phyloP scores from a whole-genome alignment of 2,888 invertebrate genomes.

The Drosophila phalerata region DNA sequence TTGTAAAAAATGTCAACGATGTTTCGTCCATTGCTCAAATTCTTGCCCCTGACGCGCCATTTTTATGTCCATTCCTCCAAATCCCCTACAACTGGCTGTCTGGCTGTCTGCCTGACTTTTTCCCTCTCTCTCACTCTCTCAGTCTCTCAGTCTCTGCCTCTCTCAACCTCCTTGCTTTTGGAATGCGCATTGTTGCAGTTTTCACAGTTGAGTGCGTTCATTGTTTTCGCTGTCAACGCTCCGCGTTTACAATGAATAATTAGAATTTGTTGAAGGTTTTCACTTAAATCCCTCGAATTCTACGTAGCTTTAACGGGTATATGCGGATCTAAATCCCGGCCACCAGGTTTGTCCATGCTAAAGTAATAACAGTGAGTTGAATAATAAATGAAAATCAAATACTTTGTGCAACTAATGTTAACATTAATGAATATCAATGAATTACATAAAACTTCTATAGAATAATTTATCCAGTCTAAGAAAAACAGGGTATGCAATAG shows the following conservation, averaged over 20 bases:
- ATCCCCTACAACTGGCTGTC: constrained; percentile 9
- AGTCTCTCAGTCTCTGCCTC: constrained; percentile 3
- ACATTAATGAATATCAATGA: too few species aligned
- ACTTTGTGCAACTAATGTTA: not conserved
- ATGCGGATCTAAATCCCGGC: not conserved
- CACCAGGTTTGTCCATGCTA: not conserved
- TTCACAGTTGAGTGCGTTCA: constrained; percentile 74
- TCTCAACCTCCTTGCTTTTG: constrained; percentile 23
- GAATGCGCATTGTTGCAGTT: constrained; percentile 76
- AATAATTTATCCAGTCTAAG: not conserved
- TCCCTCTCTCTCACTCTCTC: not conserved
- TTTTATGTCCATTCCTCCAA: constrained; percentile 39
- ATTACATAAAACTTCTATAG: too few species aligned
- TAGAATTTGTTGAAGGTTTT: constrained; percentile 65
- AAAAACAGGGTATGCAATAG: constrained; percentile 3
- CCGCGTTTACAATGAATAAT: constrained; percentile 76
- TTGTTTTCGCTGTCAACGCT: constrained; percentile 75
- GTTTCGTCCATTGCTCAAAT: constrained; percentile 65
- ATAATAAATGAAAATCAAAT: not conserved
- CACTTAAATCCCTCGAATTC: constrained; percentile 27
- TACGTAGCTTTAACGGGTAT: constrained; percentile 8
- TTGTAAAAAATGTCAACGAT: constrained; percentile 77
- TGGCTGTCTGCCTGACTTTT: not conserved
- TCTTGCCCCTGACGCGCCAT: constrained; percentile 57
- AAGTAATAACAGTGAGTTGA: not conserved